A percentile compares a stretch with the other conserved stretches of the same genome.
Evolutionary conservation across 2,113 vertebrate genomes (phyloP).

Genomic region (Girardinichthys multiradiatus): DNA sequence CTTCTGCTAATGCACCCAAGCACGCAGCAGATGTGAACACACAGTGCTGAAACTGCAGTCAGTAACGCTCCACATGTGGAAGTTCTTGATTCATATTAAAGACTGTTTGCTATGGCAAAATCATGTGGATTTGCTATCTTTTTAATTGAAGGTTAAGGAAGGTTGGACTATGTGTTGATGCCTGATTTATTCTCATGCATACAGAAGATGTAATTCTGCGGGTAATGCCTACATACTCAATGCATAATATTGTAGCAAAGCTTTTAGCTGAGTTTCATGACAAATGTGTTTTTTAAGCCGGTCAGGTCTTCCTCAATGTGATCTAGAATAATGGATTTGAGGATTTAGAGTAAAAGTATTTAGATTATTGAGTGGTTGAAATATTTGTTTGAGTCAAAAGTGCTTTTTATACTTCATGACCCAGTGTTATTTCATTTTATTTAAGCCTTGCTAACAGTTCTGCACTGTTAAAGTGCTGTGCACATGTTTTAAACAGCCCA

Average conservation of each 20-base stretch:
- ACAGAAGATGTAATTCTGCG: conserved; percentile 2
- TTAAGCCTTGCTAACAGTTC: too few relatives aligned
- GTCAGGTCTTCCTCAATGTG: background rate
- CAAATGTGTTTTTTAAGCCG: conserved; percentile 19
- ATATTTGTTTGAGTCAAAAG: background rate
- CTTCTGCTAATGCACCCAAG: conserved; percentile 46
- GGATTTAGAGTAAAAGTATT: background rate
- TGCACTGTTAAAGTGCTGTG: too few relatives aligned
- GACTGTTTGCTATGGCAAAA: conserved; percentile 24
- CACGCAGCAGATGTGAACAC: conserved; percentile 28
- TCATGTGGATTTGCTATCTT: conserved; percentile 23
- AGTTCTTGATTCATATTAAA: conserved; percentile 12
- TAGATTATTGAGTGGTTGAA: background rate
- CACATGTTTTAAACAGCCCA: too few relatives aligned
- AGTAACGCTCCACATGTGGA: conserved; percentile 25
- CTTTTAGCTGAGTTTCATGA: conserved; percentile 4
- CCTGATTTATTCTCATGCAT: background rate
- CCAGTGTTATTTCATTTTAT: too few relatives aligned
- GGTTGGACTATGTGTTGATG: conserved; percentile 36
- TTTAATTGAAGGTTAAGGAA: conserved; percentile 28
- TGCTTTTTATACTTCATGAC: too few relatives aligned
- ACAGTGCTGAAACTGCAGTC: conserved; percentile 18
- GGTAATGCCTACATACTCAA: background rate
- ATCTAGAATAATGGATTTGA: background rate
- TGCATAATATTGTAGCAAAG: background rate